Evolutionary conservation across 2,797 vertebrate genomes (phyloP), one percentile per base, ranked within the genome.

Genomic region (Danio tinwini): DNA sequence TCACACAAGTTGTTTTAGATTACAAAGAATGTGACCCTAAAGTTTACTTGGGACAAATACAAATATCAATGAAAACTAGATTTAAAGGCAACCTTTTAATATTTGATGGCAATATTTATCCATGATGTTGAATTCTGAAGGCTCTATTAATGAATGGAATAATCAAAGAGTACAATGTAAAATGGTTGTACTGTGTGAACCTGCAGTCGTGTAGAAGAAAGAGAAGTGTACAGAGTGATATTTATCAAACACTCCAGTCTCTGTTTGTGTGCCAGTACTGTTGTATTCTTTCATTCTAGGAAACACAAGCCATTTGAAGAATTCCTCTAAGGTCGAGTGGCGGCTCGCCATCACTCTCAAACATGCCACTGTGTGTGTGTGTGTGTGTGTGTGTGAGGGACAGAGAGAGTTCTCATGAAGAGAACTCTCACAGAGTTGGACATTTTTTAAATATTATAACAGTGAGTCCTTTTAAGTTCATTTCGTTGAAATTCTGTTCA

Each of bases 301-400:
- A 67, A 67, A 69, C 6, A 12, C 69, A 56, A 72, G 19, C 70
- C 74, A 40, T 47, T 50, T 56, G 2, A 65, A 73, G 45, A 52
- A 76, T 56, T 76, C 65, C 59, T 71, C 21, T 64, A 63, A 63
- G 69, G 61, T 78, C 70, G n/a, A 67, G 42, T 49, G 62, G 62
- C 69, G 10, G 40, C 21, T 56, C 52, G 64, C 21, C 59, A 64
- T 52, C 58, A 17, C 29, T 11, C 37, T 53, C 11, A 42, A 65
- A 74, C 52, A 56, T 13, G 21, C 39, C 65, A 50, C 3, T 37
- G 13, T 8, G 17, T 11, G 2, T 73, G 8, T 29, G 42, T 45
- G 12, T 55, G 21, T 39, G 10, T 5, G 42, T 10, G 7, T 39
- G 49, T 39, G 5, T 5, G 74, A 29, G 29, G 29, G 29, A 3